Evolutionary conservation across 64 coral and sea anemone species (phyloP).

Genomic region (Pocillopora damicornis): DNA sequence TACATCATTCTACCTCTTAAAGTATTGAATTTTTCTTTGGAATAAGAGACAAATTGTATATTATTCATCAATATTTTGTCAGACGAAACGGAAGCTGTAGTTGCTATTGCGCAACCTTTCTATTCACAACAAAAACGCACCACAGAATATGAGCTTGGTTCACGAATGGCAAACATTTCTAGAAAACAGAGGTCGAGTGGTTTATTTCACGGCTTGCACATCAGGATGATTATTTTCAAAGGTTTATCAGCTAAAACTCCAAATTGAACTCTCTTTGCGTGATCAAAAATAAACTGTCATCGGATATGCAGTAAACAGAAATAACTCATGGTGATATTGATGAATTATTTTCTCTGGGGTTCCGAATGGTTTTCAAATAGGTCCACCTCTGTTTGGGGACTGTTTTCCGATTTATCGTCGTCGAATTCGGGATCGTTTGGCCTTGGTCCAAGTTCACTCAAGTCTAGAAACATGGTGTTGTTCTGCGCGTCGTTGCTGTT

Average conservation of each 20-base stretch:
- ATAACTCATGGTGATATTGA: not conserved
- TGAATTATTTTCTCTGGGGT: not conserved
- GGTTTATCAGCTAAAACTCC: not conserved
- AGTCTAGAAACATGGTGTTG: slow-evolving; percentile 15
- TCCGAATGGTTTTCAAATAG: not conserved
- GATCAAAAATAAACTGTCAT: not conserved
- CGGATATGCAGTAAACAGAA: not conserved
- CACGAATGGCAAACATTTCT: not conserved
- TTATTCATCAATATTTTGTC: not conserved
- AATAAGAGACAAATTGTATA: not conserved
- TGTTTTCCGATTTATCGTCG: not conserved
- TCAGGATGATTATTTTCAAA: not conserved
- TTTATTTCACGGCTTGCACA: not conserved
- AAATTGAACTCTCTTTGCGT: not conserved
- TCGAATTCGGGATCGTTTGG: not conserved
- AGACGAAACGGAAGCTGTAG: not conserved
- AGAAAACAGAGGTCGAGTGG: not conserved
- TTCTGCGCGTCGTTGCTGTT: not conserved
- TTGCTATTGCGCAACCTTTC: not conserved
- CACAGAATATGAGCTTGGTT: not conserved
- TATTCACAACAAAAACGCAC: not conserved
- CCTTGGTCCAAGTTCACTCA: slow-evolving; percentile 13
- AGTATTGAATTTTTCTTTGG: not conserved
- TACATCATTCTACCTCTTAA: too few relatives aligned
- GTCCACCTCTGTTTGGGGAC: not conserved